phyloP scores from a whole-genome alignment of 2,797 vertebrate genomes.

The Hirundo rustica region DNA sequence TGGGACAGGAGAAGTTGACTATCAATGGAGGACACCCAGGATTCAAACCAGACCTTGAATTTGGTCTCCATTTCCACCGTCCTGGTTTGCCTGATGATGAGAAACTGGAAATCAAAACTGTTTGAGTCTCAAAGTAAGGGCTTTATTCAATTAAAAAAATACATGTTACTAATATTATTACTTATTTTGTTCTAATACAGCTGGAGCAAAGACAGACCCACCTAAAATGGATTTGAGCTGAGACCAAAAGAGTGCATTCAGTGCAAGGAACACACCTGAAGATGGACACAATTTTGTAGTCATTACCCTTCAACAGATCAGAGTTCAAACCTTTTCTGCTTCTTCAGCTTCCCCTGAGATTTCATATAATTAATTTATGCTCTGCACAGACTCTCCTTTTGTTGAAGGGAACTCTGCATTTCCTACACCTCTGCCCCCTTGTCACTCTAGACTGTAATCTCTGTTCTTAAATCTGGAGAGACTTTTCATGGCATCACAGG shows the following conservation, averaged over 20 bases:
- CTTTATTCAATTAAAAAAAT: background rate
- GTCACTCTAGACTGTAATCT: background rate
- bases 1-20: background rate
- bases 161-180: background rate
- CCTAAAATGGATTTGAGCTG: background rate
- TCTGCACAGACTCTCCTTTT: background rate
- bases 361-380: background rate
- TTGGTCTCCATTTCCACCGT: background rate
- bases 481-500: background rate
- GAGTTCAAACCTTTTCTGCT: background rate
- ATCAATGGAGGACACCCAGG: background rate
- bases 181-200: background rate
- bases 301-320: background rate
- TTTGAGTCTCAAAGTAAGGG: background rate
- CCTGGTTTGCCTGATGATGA: background rate
- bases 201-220: background rate
- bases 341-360: background rate
- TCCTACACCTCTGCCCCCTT: background rate
- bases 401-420: background rate
- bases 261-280: background rate
- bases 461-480: background rate
- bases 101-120: background rate
- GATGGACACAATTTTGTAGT: background rate
- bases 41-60: background rate
- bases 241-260: background rate